Base-by-base conservation (phyloP, 2,797 vertebrate species). In the Salarias fasciatus region DNA sequence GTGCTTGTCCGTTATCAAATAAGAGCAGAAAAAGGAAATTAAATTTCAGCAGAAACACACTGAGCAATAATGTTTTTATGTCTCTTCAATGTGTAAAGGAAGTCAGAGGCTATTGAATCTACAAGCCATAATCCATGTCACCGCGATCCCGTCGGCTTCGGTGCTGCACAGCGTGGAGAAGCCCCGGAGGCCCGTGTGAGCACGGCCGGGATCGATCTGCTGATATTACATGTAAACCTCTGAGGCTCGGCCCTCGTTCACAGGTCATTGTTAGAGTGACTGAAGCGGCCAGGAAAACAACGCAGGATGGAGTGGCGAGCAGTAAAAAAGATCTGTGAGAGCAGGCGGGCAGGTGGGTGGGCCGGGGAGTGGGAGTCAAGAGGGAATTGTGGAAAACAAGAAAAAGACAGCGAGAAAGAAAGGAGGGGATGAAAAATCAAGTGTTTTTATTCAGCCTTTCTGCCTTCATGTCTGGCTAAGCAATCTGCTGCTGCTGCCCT, bases 381-480 rank as follows among this genome's bases (percentile, higher is more conserved):
- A 63, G 69, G 61, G 70, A 71, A 55, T 59, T 35, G 36, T n/a
- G 13, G 44, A 44, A 69, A 78, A 80, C 55, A 68, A 68, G 43
- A 56, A 53, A 55, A 69, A 50, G 64, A 71, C 61, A 44, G 37
- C 65, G 38, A 61, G 58, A 50, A 68, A 67, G 44, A 59, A 62
- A 72, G 50, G 54, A 69, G 29, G 50, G 41, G 53, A 62, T 75
- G 49, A 87, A 80, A 82, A 49, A 77, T 83, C 52, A 3, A n/a
- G 50, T 63, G 24, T 70, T 83, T 92, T 79, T 65, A 63, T 89
- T 91, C 84, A 77, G 66, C 82, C 87, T 69, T 65, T 66, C 84
- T 93, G 84, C 85, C 71, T 89, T 91, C 79, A 84, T 88, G 84
- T 88, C 84, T 90, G 83, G 83, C 77, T 91, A 89, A 92, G 85